A percentile compares a stretch with the other conserved stretches of the same genome.
These are phyloP conservation scores for Papilio polytes DNA, from an alignment of 1,140 invertebrate species.

Conservation along the genomic window DNA sequence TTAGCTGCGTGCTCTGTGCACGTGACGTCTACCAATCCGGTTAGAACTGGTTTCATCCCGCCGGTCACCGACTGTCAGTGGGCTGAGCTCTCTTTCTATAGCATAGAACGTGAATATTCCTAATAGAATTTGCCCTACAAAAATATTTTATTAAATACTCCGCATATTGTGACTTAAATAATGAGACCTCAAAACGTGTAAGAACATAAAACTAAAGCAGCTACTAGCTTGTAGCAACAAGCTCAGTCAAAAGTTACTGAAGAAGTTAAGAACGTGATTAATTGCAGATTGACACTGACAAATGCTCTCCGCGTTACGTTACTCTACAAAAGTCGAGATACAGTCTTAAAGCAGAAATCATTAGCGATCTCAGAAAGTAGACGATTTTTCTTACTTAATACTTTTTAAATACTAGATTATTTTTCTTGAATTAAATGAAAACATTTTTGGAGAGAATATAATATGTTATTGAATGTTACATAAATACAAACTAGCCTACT, in stretches of 20 bases:
- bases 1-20: neutral
- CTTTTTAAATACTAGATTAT: too few species aligned
- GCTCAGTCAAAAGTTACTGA: neutral
- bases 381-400: neutral
- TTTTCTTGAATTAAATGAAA: neutral
- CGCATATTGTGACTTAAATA: neutral
- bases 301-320: conserved; percentile 3
- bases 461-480: neutral
- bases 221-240: neutral
- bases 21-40: neutral
- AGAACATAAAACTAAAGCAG: neutral
- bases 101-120: neutral
- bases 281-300: conserved; percentile 5
- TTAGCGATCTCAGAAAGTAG: neutral
- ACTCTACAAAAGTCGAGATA: neutral
- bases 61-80: neutral
- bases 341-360: neutral
- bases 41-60: conserved; percentile 4
- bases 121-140: too few species aligned
- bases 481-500: neutral
- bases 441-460: neutral
- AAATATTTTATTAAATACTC: neutral
- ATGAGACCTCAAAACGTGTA: neutral
- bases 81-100: neutral
- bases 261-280: conserved; percentile 7